A percentile compares a stretch with the other conserved stretches of the same genome.
Conservation (phyloP, 1,140 invertebrate species). For the Theocolax elegans region DNA sequence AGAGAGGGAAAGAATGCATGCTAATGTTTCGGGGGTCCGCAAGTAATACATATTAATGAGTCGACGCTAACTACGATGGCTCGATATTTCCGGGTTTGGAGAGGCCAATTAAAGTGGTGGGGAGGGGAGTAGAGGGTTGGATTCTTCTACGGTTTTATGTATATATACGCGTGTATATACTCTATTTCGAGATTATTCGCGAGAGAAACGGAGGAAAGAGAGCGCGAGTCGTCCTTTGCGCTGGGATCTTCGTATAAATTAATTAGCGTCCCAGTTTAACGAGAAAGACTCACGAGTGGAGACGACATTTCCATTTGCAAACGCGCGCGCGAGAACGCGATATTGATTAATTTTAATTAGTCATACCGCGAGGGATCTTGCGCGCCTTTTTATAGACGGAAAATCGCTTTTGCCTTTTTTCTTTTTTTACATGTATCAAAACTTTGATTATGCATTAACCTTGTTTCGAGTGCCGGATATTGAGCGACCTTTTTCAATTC, state of each 20-base stretch:
- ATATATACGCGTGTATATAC: background rate
- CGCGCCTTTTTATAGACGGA: background rate
- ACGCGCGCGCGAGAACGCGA: background rate
- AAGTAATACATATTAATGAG: conserved; percentile 35
- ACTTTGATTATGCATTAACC: background rate
- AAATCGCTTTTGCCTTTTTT: background rate
- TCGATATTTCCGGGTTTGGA: conserved; percentile 31
- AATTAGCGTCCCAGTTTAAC: conserved; percentile 39
- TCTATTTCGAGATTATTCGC: conserved; percentile 30
- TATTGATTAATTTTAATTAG: conserved; percentile 40
- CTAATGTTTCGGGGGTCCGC: background rate
- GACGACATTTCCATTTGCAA: conserved; percentile 1
- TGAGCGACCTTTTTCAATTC: background rate
- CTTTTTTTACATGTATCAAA: background rate
- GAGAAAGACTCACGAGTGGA: conserved; percentile 4
- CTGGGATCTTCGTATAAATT: conserved; percentile 37
- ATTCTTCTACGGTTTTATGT: background rate
- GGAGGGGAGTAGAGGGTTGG: background rate
- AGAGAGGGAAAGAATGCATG: background rate
- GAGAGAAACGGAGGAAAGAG: background rate
- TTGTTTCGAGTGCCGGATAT: background rate
- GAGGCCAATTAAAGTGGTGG: conserved; percentile 32
- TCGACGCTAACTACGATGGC: background rate
- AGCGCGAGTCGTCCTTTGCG: conserved; percentile 11
- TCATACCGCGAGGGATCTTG: background rate